These are phyloP conservation scores for Takifugu flavidus DNA, from an alignment of 2,113 vertebrate genomes.

Conservation along the genomic window DNA sequence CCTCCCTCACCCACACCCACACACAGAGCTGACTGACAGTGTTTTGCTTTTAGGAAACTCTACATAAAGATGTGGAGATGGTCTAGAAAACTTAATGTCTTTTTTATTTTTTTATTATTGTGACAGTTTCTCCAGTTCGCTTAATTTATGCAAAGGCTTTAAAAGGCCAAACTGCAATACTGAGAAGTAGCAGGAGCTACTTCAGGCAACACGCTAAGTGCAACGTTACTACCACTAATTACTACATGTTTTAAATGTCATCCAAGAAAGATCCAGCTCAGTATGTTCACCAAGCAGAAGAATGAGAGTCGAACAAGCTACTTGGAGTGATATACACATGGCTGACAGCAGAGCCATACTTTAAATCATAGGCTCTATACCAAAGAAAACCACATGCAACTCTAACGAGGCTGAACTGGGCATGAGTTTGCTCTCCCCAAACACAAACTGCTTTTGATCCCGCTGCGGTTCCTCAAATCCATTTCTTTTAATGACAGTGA, in stretches of 20 bases:
- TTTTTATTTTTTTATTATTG: conserved; percentile 37
- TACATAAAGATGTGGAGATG: conserved; percentile 51
- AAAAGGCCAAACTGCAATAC: not conserved
- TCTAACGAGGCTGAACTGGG: conserved; percentile 4
- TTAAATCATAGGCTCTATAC: conserved; percentile 31
- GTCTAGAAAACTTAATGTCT: conserved; percentile 43
- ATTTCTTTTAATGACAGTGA: conserved; percentile 39
- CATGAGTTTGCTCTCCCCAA: not conserved
- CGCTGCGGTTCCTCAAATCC: conserved; percentile 5
- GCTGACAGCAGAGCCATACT: conserved; percentile 14
- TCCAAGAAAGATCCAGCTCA: too few relatives aligned
- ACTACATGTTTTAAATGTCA: too few relatives aligned
- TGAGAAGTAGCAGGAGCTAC: too few relatives aligned
- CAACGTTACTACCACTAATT: too few relatives aligned
- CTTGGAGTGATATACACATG: conserved; percentile 14
- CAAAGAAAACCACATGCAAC: conserved; percentile 20
- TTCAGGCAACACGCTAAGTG: too few relatives aligned
- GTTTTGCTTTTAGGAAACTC: conserved; percentile 36
- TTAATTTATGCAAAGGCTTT: not conserved
- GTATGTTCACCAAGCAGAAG: not conserved
- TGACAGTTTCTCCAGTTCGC: not conserved
- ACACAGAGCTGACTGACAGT: conserved; percentile 38
- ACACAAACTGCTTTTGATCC: conserved; percentile 35
- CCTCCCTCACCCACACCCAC: conserved; percentile 2
- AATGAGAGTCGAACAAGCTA: conserved; percentile 24